Evolutionary conservation across 2,113 vertebrate species (phyloP).

Genomic region (Semicossyphus pulcher): DNA sequence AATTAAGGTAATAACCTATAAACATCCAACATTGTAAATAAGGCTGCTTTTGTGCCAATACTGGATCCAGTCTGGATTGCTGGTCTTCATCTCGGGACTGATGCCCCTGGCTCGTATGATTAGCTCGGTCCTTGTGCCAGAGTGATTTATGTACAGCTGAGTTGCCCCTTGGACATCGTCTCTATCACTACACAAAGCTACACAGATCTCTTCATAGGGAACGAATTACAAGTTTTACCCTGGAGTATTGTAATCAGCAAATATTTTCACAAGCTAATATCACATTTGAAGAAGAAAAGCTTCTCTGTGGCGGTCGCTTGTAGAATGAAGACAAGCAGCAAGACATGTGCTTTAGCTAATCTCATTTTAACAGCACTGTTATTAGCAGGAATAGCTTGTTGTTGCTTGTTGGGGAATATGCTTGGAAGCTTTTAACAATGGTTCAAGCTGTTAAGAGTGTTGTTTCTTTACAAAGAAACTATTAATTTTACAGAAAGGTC

Average conservation of each 20-base stretch:
- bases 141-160: constrained; percentile 73
- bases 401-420: constrained; percentile 28
- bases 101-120: constrained; percentile 69
- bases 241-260: constrained; percentile 52
- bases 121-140: constrained; percentile 57
- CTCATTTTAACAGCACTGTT: constrained; percentile 50
- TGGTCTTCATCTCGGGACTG: constrained; percentile 50
- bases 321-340: constrained; percentile 54
- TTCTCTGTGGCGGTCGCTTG: constrained; percentile 13
- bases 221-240: constrained; percentile 55
- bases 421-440: constrained; percentile 29
- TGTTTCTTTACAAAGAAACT: constrained; percentile 6
- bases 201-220: constrained; percentile 47
- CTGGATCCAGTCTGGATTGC: constrained; percentile 33
- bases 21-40: constrained; percentile 36
- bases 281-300: constrained; percentile 24
- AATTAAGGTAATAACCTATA: constrained; percentile 49
- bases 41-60: constrained; percentile 28
- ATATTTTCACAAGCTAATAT: constrained; percentile 63
- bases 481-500: background rate
- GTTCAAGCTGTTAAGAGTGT: constrained; percentile 32
- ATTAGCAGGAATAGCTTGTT: constrained; percentile 24
- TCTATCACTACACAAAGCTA: constrained; percentile 60
- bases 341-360: constrained; percentile 45
- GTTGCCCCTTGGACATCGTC: constrained; percentile 66